Evolutionary conservation across 2,113 vertebrate species (phyloP).

Genomic region (Regulus satrapa): DNA sequence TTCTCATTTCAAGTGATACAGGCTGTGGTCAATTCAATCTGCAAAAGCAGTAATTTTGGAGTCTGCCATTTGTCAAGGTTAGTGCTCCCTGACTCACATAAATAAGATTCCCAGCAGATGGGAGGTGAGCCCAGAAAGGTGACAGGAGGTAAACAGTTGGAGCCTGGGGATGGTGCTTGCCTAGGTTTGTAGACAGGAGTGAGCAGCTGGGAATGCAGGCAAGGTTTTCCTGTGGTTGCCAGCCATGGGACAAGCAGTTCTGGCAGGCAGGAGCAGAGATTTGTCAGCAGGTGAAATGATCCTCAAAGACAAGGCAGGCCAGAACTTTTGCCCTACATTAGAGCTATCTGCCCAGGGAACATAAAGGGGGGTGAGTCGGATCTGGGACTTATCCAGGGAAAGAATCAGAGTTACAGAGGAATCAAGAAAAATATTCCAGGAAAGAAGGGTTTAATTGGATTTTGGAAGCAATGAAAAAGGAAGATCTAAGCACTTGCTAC

Average conservation of each 20-base stretch:
- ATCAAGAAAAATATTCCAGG: not conserved
- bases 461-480: not conserved
- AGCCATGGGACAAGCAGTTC: not conserved
- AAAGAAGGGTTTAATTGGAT: not conserved
- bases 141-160: not conserved
- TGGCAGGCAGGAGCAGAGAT: conserved; percentile 11
- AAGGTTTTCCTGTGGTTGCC: not conserved
- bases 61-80: not conserved
- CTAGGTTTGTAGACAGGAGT: conserved; percentile 20
- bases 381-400: not conserved
- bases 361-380: not conserved
- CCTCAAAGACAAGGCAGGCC: not conserved
- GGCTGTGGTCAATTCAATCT: rapidly evolving
- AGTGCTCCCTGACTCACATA: not conserved
- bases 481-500: not conserved
- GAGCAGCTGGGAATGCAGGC: conserved; percentile 45
- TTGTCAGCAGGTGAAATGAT: not conserved
- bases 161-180: not conserved
- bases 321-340: not conserved
- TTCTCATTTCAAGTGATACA: rapidly evolving
- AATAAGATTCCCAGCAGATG: not conserved
- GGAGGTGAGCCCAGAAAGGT: not conserved
- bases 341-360: not conserved
- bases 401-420: not conserved
- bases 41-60: not conserved